Base-by-base conservation (phyloP, 1,140 invertebrate genomes). In the Battus philenor region DNA sequence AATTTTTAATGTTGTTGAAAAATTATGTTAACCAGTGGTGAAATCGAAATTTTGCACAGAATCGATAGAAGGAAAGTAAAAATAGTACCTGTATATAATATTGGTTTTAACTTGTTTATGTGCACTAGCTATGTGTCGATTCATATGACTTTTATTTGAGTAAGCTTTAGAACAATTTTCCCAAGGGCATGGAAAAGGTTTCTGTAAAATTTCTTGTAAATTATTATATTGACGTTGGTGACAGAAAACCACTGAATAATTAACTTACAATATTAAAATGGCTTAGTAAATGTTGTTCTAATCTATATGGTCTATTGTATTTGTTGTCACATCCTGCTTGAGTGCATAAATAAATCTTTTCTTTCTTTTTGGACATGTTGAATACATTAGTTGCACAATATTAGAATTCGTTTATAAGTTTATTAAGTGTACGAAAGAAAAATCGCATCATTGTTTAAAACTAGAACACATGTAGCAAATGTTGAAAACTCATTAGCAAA, bases 131-230 rank as follows among this genome's bases (percentile, higher is more conserved):
- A 82, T 69, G 47, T 88, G 87, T 6, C 87, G 66, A 43, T 70
- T 66, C 31, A 88, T 73, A 59, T 88, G 87, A 49, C 78, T 84
- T 47, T 77, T 82, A 48, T 69, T 86, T 15, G 86, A 80, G 43
- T 87, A 88, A 36, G 77, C 52, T 60, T 87, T 88, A n/a, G 24
- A 43, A 66, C 87, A 88, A 22, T 74, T 69, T 38, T 48, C 47
- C 50, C 67, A 63, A 44, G 63, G 45, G 54, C 86, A 87, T 24
- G 44, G 17, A 65, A 79, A 87, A 11, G 76, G 72, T 60, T 73
- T 82, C 85, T 87, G 58, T 48, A 80, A 76, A 41, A 38, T n/a
- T 22, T 34, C 33, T 18, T 15, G 26, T 4, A n/a, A 10, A 39
- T 29, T 31, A 30, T 4, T 17, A 26, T n/a, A 29, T 29, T 16